These are phyloP conservation scores for Pelecanus crispus DNA, from an alignment of 2,113 vertebrate species.

Conservation along the genomic window DNA sequence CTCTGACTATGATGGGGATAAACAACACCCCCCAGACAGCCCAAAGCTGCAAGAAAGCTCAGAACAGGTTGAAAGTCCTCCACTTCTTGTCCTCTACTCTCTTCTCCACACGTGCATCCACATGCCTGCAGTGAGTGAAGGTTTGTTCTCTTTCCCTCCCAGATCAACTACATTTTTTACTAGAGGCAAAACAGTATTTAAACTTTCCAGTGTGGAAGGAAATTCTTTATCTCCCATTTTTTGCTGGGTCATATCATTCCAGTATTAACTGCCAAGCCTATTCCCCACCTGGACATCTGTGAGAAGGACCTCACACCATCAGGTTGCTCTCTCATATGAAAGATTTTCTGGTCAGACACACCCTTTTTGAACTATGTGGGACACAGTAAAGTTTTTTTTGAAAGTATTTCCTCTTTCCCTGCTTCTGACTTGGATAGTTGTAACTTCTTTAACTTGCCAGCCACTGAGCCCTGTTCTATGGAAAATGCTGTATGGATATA, in stretches of 20 bases:
- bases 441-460: neutral
- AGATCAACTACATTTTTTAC: neutral
- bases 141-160: neutral
- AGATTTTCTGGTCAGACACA: neutral
- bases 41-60: neutral
- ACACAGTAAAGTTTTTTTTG: neutral
- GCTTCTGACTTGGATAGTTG: neutral
- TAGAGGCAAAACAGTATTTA: neutral
- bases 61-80: neutral
- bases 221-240: neutral
- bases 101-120: neutral
- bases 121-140: neutral
- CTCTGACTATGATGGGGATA: neutral
- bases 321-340: neutral
- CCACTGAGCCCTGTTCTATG: neutral
- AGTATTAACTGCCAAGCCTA: neutral
- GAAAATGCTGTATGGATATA: neutral
- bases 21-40: neutral
- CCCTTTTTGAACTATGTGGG: neutral
- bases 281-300: conserved; percentile 12
- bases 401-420: neutral
- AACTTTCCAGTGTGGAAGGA: neutral
- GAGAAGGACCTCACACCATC: conserved; percentile 35
- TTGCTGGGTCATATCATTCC: neutral
- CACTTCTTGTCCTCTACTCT: neutral